A percentile compares a stretch with the other conserved stretches of the same genome.
phyloP scores from a whole-genome alignment of 1,140 invertebrate species.

The Zaprionus vittiger region DNA sequence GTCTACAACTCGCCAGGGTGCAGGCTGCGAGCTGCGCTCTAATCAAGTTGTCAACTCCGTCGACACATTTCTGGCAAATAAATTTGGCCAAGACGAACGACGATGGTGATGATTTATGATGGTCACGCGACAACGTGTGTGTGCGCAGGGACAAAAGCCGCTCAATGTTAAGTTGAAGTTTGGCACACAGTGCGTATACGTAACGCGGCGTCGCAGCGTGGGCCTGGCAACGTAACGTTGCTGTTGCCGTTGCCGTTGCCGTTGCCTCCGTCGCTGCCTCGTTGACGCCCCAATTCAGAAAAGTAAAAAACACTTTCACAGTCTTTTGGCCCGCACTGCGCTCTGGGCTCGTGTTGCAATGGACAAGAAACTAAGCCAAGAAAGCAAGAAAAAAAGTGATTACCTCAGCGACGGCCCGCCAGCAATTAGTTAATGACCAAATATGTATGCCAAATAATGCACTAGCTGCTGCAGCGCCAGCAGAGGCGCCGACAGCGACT shows the following conservation, averaged over 20 bases:
- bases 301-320: conserved; percentile 54
- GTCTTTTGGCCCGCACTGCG: conserved; percentile 13
- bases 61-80: conserved; percentile 59
- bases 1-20: neutral
- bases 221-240: too few species aligned
- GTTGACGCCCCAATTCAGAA: conserved; percentile 35
- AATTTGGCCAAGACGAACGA: conserved; percentile 22
- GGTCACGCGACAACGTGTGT: conserved; percentile 15
- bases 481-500: conserved; percentile 40
- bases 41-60: conserved; percentile 74
- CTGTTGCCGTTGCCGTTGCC: neutral
- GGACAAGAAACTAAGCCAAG: conserved; percentile 2
- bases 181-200: conserved; percentile 73
- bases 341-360: conserved; percentile 34
- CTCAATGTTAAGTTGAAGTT: conserved; percentile 79
- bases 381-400: conserved; percentile 34
- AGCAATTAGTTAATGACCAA: conserved; percentile 81
- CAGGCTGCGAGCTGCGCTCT: conserved; percentile 16
- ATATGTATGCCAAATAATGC: conserved; percentile 77
- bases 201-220: conserved; percentile 23
- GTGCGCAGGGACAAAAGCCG: conserved; percentile 62
- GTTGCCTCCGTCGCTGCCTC: neutral
- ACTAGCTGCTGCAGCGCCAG: conserved; percentile 18
- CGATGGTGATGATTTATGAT: conserved; percentile 14
- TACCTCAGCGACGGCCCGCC: conserved; percentile 60